Evolutionary conservation across 2,888 invertebrate species (phyloP), one percentile per base, ranked within the genome.

Genomic region (Dilophus febrilis): DNA sequence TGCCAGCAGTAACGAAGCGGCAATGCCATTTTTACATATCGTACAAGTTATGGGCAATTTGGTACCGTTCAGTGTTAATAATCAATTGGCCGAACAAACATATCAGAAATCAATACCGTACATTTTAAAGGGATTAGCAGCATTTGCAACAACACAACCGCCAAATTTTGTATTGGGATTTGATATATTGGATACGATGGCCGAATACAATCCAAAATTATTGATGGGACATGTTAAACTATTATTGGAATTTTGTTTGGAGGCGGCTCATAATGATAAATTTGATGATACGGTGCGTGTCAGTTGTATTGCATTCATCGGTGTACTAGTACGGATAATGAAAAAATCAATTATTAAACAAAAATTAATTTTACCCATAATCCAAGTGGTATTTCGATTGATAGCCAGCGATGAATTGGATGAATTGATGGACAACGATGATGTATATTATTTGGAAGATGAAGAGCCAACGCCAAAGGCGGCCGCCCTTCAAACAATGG

Each of bases 401-500:
- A 75, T 84, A 74, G 74, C 77, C 29, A 62, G 64, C 28, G 67
- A 71, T 44, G 65, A 71, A 2, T 69, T 71, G 3, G 67, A 72
- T 37, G 77, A 75, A 19, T 67, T 67, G 32, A 71, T 74, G 48
- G 73, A 74, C 49, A 69, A 70, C 10, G 5, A 34, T 35, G n/a
- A 8, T 17, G 30, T 37, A 53, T 74, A 75, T 49, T 75, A 75
- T 49, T 74, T 75, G 46, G 64, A 66, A 4, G 39, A 39, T 26
- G 77, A 77, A 48, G 67, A 70, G 42, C 72, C 70, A 44, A 73
- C 68, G 26, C 72, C 77, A 1, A 67, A 74, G 45, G 72, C 76
- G 8, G 70, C 75, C 45, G 80, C 81, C 8, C 73, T 77, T 1
- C 80, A 81, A 63, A 77, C 81, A 5, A 64, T 85, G 44, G 82